phyloP scores from a whole-genome alignment of 2,797 vertebrate species.

The Phalloptychus januarius region DNA sequence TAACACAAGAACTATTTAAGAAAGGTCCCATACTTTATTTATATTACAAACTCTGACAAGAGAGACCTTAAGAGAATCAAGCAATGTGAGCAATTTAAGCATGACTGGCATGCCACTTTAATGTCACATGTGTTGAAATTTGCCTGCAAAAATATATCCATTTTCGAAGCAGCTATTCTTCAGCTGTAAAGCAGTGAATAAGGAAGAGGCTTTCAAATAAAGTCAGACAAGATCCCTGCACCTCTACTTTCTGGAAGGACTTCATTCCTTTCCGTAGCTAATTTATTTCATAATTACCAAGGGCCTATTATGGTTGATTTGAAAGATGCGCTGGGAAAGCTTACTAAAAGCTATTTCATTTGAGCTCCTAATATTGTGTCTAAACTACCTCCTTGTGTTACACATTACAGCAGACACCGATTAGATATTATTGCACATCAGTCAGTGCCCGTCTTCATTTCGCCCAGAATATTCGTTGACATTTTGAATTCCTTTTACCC shows the following conservation, averaged over 20 bases:
- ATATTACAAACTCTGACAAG: neutral
- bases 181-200: constrained; percentile 9
- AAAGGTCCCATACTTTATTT: neutral
- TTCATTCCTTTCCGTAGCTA: constrained; percentile 47
- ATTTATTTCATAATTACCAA: constrained; percentile 77
- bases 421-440: constrained; percentile 1
- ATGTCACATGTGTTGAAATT: neutral
- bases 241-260: constrained; percentile 26
- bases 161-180: neutral
- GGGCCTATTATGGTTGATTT: constrained; percentile 75
- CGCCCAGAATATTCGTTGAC: neutral
- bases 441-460: neutral
- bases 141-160: constrained; percentile 8
- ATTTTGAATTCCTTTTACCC: neutral
- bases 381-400: constrained; percentile 14
- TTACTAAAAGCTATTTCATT: constrained; percentile 79
- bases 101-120: neutral
- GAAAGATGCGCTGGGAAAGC: constrained; percentile 76
- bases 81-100: neutral
- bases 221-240: constrained; percentile 25
- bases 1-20: neutral
- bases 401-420: constrained; percentile 1
- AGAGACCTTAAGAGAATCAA: neutral
- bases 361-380: constrained; percentile 60
- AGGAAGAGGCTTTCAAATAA: constrained; percentile 22